Base-by-base conservation (phyloP, 2,113 vertebrate species). In the Menidia beryllina region DNA sequence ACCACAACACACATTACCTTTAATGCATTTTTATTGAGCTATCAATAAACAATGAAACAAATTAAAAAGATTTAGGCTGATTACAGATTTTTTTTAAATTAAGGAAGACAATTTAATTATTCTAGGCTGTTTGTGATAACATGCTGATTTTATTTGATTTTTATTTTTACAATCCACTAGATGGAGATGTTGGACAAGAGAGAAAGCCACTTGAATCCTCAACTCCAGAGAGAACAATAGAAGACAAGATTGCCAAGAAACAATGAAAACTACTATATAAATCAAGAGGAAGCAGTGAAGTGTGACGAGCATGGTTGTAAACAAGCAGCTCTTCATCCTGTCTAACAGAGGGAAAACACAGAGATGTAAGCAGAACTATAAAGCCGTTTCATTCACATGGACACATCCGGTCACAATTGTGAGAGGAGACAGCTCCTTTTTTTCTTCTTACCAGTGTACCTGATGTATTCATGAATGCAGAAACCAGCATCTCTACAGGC, bases 151-250 rank as follows among this genome's bases (percentile, higher is more conserved):
- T 51, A n/a, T n/a, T n/a, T n/a, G n/a, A n/a, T n/a, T n/a, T n/a
- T n/a, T n/a, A n/a, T 64, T 55, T 5, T 11, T 57, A 2, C 8
- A 67, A 5, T 69, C 89, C 90, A 83, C 80, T 79, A 89, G 88
- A 81, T 88, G 88, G 84, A 36, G 88, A 41, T 85, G 79, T 89
- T 81, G 45, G 50, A 60, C 72, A 84, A 86, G 53, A 76, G 50
- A 69, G 51, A n/a, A n/a, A 58, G 27, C 7, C 2, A 7, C 5
- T 56, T 48, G 7, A 26, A n/a, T 53, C 4, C 34, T 2, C 24
- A 5, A 15, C n/a, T 34, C n/a, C 15, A 24, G 38, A 9, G 21
- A 43, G 34, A 82, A 84, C 41, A 79, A 57, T 56, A 49, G 21
- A 66, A 21, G 13, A 65, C 3, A 36, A 74, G 48, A 65, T 13